Evolutionary conservation across 2,797 vertebrate genomes (phyloP), one percentile per base, ranked within the genome.

Genomic region (Coreius guichenoti): DNA sequence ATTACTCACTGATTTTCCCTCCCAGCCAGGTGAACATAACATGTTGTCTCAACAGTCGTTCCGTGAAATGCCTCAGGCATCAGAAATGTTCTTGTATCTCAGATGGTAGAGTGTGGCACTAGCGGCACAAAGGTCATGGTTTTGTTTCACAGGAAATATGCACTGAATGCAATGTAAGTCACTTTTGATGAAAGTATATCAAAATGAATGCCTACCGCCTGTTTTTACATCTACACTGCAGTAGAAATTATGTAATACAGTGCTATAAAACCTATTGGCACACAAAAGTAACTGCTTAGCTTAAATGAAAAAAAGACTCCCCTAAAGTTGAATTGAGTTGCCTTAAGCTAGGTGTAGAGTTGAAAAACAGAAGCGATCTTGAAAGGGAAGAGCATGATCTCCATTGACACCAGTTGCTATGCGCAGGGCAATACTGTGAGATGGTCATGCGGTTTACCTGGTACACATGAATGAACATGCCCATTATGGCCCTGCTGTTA

Each of bases 31-130:
- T 84, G 82, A 84, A 65, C 82, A 84, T 77, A 84, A 84, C 82
- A 84, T 84, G 82, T 77, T 84, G 73, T 84, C 82, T 77, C n/a
- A 45, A 76, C 82, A 84, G 82, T 6, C 68, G 82, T 76, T 84
- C 58, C 17, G 0, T 29, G 82, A 84, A 84, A 77, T 54, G 63
- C 82, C 63, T 36, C 23, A 3, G 51, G 82, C 82, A 56, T 43
- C 61, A 77, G 47, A 68, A 39, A 77, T 23, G 61, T 45, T 69
- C 31, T 51, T 43, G 11, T 67, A 26, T 58, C 19, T 74, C 26
- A 74, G 70, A 43, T 65, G 56, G 26, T n/a, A 47, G 26, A 74
- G 29, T 58, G 54, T 51, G 29, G 21, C 2, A 13, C 19, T 26
- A 26, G 43, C 3, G 14, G 14, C 3, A 3, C 17, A 43, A 77